Base-by-base conservation (phyloP, 2,888 invertebrate genomes). In the Lochmaea capreae region DNA sequence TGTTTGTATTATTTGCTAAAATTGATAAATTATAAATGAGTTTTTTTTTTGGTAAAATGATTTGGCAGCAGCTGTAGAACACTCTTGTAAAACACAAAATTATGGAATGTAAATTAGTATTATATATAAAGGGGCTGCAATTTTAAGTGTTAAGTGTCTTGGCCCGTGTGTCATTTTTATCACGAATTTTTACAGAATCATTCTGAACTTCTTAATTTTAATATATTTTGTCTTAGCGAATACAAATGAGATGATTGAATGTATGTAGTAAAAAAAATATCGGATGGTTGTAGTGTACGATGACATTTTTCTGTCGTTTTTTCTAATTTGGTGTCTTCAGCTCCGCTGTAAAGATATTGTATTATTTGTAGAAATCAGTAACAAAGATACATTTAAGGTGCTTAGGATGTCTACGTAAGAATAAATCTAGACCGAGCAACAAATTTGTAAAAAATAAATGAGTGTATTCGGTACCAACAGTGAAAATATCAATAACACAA, bases 361-460 rank as follows among this genome's bases (percentile, higher is more conserved):
- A 79, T 79, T 77, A 79, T 79, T 79, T 79, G 76, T 80, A 79
- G 79, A 77, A 77, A 77, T 33, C 57, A 71, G 26, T 65, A 46
- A 74, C 62, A 74, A 77, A 75, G 58, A 75, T 73, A 72, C 77
- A 76, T 76, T 76, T 79, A 78, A 79, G 79, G 79, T 81, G 79
- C 80, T 79, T 79, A 75, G 74, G 71, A 73, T 62, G 74, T 72
- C 74, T 75, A 77, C 72, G 66, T 74, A 77, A 70, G 58, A 12
- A 69, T 71, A 70, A 73, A 75, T 71, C 69, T 72, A 73, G 73
- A 26, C 63, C 59, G 67, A 75, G 67, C 68, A 74, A 66, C 71
- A 74, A 69, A 65, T 39, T 76, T 65, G 5, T 42, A 58, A 58
- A 57, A 57, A 54, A 18, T n/a, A n/a, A 9, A 54, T 54, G 14